Conservation (phyloP, 1,140 invertebrate genomes). For the Scaptomyza graminum region DNA sequence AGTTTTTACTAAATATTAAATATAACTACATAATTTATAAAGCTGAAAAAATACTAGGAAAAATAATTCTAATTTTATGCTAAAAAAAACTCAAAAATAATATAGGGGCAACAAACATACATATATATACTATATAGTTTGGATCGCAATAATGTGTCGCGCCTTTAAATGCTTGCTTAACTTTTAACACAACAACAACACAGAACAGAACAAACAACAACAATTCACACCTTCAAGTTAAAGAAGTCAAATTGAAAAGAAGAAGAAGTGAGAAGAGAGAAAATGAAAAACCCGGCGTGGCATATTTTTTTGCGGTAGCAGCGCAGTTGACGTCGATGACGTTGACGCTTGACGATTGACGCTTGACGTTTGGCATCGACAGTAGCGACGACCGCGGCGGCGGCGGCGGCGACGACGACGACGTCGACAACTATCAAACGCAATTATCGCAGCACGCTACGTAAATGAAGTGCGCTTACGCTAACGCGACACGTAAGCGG, state of each 20-base stretch:
- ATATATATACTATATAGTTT: no score
- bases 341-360: slow-evolving; percentile 9
- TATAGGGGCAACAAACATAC: not conserved
- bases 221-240: not conserved
- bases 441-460: slow-evolving; percentile 35
- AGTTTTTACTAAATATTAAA: no score
- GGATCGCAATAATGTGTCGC: not conserved
- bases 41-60: no score
- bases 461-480: slow-evolving; percentile 51
- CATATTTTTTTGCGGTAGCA: slow-evolving; percentile 27
- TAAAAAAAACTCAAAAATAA: no score
- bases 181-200: not conserved
- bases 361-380: slow-evolving; percentile 5
- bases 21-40: no score
- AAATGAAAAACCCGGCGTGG: slow-evolving; percentile 64
- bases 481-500: slow-evolving; percentile 50
- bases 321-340: not conserved
- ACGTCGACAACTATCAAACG: slow-evolving; percentile 21
- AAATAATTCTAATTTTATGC: no score
- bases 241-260: not conserved
- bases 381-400: not conserved
- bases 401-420: no score
- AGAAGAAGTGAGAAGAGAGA: slow-evolving; percentile 1
- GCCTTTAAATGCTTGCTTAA: not conserved
- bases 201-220: slow-evolving; percentile 13